Percentiles rank a stretch among this genome's conserved stretches.
Evolutionary conservation across 1,140 invertebrate species (phyloP).

Genomic region (Choristoneura fumiferana): DNA sequence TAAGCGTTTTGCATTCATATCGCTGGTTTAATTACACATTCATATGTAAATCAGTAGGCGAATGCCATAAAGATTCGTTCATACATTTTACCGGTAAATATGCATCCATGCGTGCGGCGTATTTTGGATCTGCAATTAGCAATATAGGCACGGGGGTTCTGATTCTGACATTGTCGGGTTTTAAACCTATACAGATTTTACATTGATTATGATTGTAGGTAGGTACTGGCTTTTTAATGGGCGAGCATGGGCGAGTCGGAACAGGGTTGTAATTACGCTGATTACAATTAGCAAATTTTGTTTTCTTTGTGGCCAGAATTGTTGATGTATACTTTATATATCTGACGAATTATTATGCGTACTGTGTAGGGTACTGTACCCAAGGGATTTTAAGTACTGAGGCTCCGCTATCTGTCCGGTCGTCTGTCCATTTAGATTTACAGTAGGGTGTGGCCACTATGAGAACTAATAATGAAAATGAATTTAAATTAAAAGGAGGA

Average conservation of each 20-base stretch:
- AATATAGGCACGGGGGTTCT: conserved; percentile 63
- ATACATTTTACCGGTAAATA: conserved; percentile 49
- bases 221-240: conserved; percentile 20
- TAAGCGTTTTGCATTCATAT: conserved; percentile 51
- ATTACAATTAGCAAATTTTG: too few species aligned
- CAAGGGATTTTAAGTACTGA: too few species aligned
- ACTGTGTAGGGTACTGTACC: too few species aligned
- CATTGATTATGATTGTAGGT: conserved; percentile 8
- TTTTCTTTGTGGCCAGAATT: too few species aligned
- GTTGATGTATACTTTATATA: too few species aligned
- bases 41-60: conserved; percentile 72
- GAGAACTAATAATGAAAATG: too few species aligned
- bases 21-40: conserved; percentile 74
- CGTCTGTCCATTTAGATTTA: too few species aligned
- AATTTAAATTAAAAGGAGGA: too few species aligned
- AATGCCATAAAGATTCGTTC: conserved; percentile 65
- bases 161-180: conserved; percentile 20
- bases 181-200: conserved; percentile 5
- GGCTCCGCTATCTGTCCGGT: too few species aligned
- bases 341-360: too few species aligned
- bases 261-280: too few species aligned
- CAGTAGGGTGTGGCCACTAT: too few species aligned
- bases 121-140: conserved; percentile 68
- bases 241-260: neutral
- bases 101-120: conserved; percentile 69